Percentiles rank a stretch among this genome's conserved stretches.
Evolutionary conservation across 2,797 vertebrate species (phyloP).

Genomic region (Danio albolineatus): DNA sequence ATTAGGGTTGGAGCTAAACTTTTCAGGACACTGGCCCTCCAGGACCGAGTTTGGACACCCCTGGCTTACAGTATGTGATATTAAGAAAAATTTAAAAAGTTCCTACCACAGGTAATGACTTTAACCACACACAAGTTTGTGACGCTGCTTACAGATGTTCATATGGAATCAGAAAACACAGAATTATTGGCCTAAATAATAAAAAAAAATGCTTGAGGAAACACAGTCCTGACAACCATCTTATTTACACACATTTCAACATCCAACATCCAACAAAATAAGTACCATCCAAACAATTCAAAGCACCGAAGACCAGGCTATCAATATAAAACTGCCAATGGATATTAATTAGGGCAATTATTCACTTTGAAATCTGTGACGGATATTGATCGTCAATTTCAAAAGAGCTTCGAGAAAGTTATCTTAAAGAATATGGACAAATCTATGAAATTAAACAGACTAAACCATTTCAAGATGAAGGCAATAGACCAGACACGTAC

Average conservation of each 20-base stretch:
- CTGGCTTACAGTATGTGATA: no score
- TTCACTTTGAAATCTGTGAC: conserved; percentile 76
- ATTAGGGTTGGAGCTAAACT: no score
- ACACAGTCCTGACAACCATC: conserved; percentile 36
- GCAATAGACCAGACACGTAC: conserved; percentile 29
- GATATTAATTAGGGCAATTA: conserved; percentile 83
- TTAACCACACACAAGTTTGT: no score
- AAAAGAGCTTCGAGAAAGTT: conserved; percentile 55
- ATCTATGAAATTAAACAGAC: conserved; percentile 53
- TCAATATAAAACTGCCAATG: conserved; percentile 72
- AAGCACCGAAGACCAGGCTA: conserved; percentile 48
- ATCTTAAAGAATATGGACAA: conserved; percentile 56
- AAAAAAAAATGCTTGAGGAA: no score
- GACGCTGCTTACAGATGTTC: no score
- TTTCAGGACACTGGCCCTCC: no score
- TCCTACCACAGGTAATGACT: no score
- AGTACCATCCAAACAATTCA: conserved; percentile 34
- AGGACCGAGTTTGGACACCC: no score
- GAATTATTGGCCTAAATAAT: no score
- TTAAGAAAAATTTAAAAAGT: no score
- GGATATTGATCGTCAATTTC: conserved; percentile 72
- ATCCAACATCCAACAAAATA: conserved; percentile 39
- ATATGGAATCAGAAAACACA: no score
- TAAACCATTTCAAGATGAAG: conserved; percentile 47
- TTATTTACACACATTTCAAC: conserved; percentile 50